Evolutionary conservation across 2,888 invertebrate species (phyloP), one percentile per base, ranked within the genome.

Genomic region (Lucinisca nassula): DNA sequence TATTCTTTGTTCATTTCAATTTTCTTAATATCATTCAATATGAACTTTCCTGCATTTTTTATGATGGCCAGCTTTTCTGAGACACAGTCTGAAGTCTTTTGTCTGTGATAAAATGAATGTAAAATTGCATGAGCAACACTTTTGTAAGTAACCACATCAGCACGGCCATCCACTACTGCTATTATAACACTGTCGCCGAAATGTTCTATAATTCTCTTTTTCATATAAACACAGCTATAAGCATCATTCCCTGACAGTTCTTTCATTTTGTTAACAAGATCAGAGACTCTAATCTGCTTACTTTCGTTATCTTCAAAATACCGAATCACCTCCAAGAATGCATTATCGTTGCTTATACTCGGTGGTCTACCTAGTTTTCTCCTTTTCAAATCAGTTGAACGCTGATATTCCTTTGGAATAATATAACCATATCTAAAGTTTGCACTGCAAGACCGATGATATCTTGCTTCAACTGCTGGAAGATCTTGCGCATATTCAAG

Each of bases 11-110:
- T 61, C 17, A 32, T 3, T n/a, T 37, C 10, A 0, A 92, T 35
- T 30, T 21, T 21, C 79, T 84, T 89, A 17, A 91, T 92, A 70
- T 93, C 93, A 80, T n/a, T 75, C 79, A 83, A 88, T 10, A 92
- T 92, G 21, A 93, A 72, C 61, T 91, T 86, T 61, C 90, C 92
- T 27, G 92, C 92, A 27, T 89, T 58, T 77, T 84, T 37, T 12
- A 92, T 86, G n/a, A 93, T 74, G 40, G 51, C 73, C 40, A 38
- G 27, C 75, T 91, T 88, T 24, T 90, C 72, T 38, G 45, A n/a
- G 27, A 90, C 82, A 14, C 84, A 40, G 24, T 82, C 79, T 14
- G 76, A 38, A 21, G 27, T 21, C 35, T 75, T 79, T 37, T 45
- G 40, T 35, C 73, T 74, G 21, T 85, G 61, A 35, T 85, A 82